Conservation (phyloP, 2,797 vertebrate species). For the Rhinichthys osculus region DNA sequence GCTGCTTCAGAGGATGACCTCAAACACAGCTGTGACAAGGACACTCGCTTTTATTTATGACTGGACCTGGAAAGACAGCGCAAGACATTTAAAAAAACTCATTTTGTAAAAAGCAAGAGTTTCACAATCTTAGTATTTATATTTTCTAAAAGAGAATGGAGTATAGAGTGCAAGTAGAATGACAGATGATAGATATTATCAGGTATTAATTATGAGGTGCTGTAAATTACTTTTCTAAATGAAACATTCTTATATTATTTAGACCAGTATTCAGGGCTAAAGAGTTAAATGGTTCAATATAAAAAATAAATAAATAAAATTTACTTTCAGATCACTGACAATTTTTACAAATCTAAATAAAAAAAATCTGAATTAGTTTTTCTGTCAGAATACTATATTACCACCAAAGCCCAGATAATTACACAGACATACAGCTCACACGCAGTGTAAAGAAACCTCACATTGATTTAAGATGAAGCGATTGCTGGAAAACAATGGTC, state of each 20-base stretch:
- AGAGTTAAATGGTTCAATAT: neutral
- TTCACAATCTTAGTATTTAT: neutral
- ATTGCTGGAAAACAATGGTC: neutral
- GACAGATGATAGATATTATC: neutral
- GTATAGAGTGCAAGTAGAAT: neutral
- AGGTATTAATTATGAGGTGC: neutral
- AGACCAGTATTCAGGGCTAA: neutral
- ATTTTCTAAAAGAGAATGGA: neutral
- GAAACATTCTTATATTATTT: neutral
- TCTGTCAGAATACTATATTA: neutral
- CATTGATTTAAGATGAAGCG: neutral
- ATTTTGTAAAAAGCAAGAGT: neutral
- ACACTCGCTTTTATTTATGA: constrained; percentile 34
- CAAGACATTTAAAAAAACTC: neutral
- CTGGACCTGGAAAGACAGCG: neutral
- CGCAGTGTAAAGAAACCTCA: constrained; percentile 5
- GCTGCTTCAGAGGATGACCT: constrained; percentile 38
- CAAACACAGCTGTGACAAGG: constrained; percentile 22
- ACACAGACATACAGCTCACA: neutral
- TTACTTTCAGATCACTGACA: neutral
- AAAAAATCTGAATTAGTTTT: neutral
- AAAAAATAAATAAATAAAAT: neutral
- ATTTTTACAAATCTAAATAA: neutral
- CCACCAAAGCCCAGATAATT: neutral
- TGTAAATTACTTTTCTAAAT: neutral